Conservation (phyloP, 2,888 invertebrate genomes). For the Zhuqinia jingwanae region DNA sequence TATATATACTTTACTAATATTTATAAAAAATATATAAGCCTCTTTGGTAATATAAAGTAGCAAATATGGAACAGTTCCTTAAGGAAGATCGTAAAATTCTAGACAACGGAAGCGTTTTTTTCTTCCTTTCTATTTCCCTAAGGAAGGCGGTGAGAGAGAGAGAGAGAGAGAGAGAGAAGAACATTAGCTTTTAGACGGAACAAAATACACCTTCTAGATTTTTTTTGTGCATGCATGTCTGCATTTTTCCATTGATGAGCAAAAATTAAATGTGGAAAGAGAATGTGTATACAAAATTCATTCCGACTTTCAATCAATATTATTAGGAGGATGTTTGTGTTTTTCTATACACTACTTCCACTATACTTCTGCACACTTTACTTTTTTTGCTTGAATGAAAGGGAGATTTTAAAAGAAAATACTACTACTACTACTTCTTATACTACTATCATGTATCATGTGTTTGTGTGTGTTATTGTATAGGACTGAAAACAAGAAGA, state of each 20-base stretch:
- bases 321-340: not conserved
- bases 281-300: constrained; percentile 44
- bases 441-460: too few relatives aligned
- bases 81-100: constrained; percentile 57
- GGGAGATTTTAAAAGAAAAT: not conserved
- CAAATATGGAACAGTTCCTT: not conserved
- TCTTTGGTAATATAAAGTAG: not conserved
- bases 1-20: not conserved
- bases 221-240: constrained; percentile 31
- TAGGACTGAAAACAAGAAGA: not conserved
- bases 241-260: constrained; percentile 44
- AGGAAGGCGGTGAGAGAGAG: constrained; percentile 5
- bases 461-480: not conserved
- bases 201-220: not conserved
- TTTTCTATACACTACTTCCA: not conserved
- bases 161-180: not conserved
- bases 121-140: constrained; percentile 25
- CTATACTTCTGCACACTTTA: too few relatives aligned
- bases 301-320: constrained; percentile 53
- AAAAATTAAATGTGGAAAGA: not conserved
- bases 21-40: not conserved
- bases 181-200: too few relatives aligned
- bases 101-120: constrained; percentile 46
- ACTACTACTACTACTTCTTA: too few relatives aligned
- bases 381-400: not conserved